Conservation (phyloP, 2,888 invertebrate genomes). For the Stratiomys singularior region DNA sequence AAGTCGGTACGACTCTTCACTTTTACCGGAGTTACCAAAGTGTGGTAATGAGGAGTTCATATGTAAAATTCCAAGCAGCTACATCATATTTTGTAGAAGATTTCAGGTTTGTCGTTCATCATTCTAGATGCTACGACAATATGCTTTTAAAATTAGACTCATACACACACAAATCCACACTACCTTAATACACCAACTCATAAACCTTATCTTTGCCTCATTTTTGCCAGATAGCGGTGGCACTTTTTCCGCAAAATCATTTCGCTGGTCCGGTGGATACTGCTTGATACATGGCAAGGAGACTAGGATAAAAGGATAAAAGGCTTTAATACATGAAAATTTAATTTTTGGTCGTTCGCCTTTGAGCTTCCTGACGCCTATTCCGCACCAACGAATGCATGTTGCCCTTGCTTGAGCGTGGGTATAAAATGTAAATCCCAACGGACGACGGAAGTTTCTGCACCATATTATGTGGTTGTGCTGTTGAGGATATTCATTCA, state of each 20-base stretch:
- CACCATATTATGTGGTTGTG: background rate
- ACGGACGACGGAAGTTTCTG: background rate
- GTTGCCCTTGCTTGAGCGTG: background rate
- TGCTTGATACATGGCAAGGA: slow-evolving; percentile 12
- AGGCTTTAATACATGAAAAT: slow-evolving; percentile 51
- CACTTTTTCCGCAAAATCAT: slow-evolving; percentile 10
- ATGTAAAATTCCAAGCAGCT: too few species aligned
- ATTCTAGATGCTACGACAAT: too few species aligned
- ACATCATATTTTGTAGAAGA: too few species aligned
- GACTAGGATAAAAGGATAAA: slow-evolving; percentile 42
- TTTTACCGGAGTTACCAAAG: background rate
- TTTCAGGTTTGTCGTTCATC: too few species aligned
- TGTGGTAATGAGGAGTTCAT: too few species aligned
- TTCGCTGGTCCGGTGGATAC: background rate
- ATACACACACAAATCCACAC: too few species aligned
- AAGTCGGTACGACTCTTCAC: background rate
- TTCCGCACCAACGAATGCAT: background rate
- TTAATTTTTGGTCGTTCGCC: slow-evolving; percentile 50
- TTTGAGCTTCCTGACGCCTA: slow-evolving; percentile 44
- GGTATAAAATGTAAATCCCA: background rate
- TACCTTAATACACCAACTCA: background rate
- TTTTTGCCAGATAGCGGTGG: background rate
- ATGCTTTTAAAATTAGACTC: too few species aligned
- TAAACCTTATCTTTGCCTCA: background rate
- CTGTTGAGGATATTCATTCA: slow-evolving; percentile 40